Conservation (phyloP, 2,113 vertebrate genomes). For the Anser brachyrhynchus region DNA sequence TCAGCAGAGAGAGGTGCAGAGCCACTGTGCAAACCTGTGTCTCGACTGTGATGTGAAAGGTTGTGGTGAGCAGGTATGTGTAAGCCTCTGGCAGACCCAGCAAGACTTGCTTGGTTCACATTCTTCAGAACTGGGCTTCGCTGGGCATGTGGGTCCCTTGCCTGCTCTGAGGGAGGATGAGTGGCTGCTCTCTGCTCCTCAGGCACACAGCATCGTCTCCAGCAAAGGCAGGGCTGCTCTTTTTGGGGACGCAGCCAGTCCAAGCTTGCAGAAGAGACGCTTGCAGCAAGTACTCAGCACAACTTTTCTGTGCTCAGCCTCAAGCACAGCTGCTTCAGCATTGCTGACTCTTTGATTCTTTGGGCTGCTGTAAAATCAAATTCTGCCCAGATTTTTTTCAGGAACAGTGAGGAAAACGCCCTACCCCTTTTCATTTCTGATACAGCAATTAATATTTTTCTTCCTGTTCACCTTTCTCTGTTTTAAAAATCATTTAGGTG, state of each 20-base stretch:
- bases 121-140: neutral
- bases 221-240: neutral
- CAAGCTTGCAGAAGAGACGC: neutral
- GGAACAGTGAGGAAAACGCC: neutral
- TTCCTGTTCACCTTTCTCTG: neutral
- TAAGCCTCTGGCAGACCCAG: neutral
- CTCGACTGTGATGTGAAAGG: neutral
- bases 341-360: neutral
- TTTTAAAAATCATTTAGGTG: rapidly evolving
- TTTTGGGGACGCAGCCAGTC: rapidly evolving
- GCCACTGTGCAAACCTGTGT: neutral
- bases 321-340: neutral
- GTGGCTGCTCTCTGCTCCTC: neutral
- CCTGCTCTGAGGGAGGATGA: rapidly evolving
- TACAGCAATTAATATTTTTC: neutral
- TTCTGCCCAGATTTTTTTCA: neutral
- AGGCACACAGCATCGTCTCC: rapidly evolving
- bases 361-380: neutral
- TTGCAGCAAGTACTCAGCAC: neutral
- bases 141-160: neutral
- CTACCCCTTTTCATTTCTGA: neutral
- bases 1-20: neutral
- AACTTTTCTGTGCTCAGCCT: neutral
- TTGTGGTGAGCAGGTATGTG: rapidly evolving
- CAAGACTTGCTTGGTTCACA: neutral